These are phyloP conservation scores for Drosophila prosaltans DNA, from an alignment of 1,140 invertebrate species.

Conservation along the genomic window DNA sequence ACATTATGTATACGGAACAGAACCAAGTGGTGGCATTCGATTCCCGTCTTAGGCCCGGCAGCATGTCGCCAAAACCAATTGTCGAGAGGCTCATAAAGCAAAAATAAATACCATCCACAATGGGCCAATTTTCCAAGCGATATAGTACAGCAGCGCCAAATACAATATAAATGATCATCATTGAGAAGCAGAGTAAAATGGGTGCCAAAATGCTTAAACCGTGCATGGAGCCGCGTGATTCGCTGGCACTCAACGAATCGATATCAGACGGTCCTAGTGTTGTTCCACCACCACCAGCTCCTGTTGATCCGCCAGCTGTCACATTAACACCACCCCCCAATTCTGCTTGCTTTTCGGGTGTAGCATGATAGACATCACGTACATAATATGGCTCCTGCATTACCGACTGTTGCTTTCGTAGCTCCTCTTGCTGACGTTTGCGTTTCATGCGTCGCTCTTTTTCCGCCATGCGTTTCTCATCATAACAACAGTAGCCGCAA, in stretches of 20 bases:
- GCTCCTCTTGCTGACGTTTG: constrained; percentile 90
- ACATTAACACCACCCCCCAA: constrained; percentile 66
- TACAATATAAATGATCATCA: constrained; percentile 93
- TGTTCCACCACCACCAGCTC: neutral
- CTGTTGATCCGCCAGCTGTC: constrained; percentile 49
- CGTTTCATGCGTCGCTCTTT: constrained; percentile 90
- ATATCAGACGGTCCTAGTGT: constrained; percentile 81
- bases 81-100: constrained; percentile 97
- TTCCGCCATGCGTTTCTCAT: constrained; percentile 90
- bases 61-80: constrained; percentile 95
- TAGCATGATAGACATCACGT: constrained; percentile 85
- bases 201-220: constrained; percentile 90
- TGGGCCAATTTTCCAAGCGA: constrained; percentile 93
- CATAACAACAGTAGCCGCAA: constrained; percentile 93
- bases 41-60: constrained; percentile 89
- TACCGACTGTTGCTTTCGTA: constrained; percentile 87
- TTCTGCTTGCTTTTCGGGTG: constrained; percentile 84
- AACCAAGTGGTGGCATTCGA: constrained; percentile 90
- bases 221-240: constrained; percentile 89
- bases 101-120: constrained; percentile 96
- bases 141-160: constrained; percentile 94
- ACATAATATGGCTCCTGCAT: constrained; percentile 92
- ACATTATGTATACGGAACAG: constrained; percentile 97
- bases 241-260: constrained; percentile 88
- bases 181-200: constrained; percentile 89